Base-by-base conservation (phyloP, 2,113 vertebrate genomes). In the Cervus canadensis region DNA sequence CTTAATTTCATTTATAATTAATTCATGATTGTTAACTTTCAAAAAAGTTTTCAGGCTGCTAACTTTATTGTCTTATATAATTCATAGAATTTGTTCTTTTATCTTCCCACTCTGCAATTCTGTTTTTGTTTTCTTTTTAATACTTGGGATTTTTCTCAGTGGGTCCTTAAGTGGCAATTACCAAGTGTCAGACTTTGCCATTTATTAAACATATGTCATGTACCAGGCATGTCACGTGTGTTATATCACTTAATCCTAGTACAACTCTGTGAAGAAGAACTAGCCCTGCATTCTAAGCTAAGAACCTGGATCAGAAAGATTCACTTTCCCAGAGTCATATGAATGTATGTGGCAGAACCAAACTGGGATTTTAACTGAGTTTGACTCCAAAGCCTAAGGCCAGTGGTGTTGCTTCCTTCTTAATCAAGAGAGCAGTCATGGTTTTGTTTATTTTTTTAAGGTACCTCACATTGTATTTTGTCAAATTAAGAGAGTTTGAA, bases 1-100 rank as follows among this genome's bases (percentile, higher is more conserved):
- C 54, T 87, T 93, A 67, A 40, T 87, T 95, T 93, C 19, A 64
- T 48, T 84, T 88, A 59, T 23, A 92, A 85, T 89, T 92, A 92
- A 85, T 89, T 92, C 19, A 52, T 21, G 28, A 15, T 48, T 82
- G 19, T 59, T 89, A 86, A 82, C 71, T 88, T 88, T 88, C 6
- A 67, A 71, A 87, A 78, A 78, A 76, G 25, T 82, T 86, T 86
- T 94, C 87, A 97, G 56, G 30, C 36, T 64, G 33, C 54, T 83
- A 64, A 60, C 45, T 67, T 64, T 67, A 28, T 78, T 93, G 8
- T 59, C 30, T 84, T 28, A 16, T 36, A 19, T 79, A 79, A 67
- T 88, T 94, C 28, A 71, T 89, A 54, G 64, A 79, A 45, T 85
- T 94, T 79, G 84, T 92, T 90, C 33, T 43, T 30, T 79, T 74